Evolutionary conservation across 2,797 vertebrate species (phyloP), one percentile per base, ranked within the genome.

Genomic region (Ceryle rudis): DNA sequence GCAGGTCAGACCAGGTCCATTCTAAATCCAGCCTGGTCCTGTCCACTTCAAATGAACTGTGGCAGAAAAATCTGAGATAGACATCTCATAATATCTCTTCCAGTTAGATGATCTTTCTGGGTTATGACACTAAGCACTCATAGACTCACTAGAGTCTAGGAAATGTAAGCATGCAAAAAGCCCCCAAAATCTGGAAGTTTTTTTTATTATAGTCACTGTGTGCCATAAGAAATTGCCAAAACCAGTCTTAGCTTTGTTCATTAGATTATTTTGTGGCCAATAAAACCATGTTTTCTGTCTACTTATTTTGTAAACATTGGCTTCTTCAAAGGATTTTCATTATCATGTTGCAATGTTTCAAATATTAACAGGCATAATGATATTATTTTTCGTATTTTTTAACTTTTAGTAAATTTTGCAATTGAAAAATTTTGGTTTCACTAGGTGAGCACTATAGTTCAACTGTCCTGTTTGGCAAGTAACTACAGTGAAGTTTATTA

Each of bases 131-230:
- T 14, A n/a, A 72, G 58, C 25, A 6, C 11, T 46, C 26, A 44
- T 4, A 58, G 10, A 74, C 25, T 69, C 35, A n/a, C 10, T 9
- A 10, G 22, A n/a, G 9, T 51, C 23, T 42, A 58, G 46, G 65
- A 89, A 85, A 81, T 9, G 6, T 7, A 65, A 62, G 14, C 1
- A 2, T 28, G 46, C 1, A 75, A 81, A 60, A 46, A 35, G 47
- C 2, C 0, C 4, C n/a, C 10, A 2, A 33, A 52, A 19, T 19
- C 17, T 64, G 28, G 16, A 44, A 6, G 15, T 2, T 7, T 46
- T 81, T 81, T 79, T 49, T 89, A 5, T 70, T 42, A 20, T 6
- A 66, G 21, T 37, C 7, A 49, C 37, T n/a, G 28, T 20, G 5
- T 61, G 62, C 21, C 0, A 0, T n/a, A 71, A 29, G 35, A 88